These are phyloP conservation scores for Cottus gobio DNA, from an alignment of 2,113 vertebrate species.

Conservation along the genomic window DNA sequence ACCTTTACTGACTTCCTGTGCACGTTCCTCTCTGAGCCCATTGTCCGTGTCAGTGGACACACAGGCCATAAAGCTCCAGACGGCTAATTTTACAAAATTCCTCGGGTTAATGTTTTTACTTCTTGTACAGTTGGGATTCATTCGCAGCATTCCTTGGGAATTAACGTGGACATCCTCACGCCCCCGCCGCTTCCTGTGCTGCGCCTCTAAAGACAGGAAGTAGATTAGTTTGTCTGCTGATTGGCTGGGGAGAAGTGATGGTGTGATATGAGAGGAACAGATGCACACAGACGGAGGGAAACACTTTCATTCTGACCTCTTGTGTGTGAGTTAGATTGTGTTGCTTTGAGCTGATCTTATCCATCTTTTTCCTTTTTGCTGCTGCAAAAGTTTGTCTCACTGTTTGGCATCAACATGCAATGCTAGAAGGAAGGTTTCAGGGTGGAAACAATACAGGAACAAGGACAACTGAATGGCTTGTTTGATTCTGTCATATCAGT, in stretches of 20 bases:
- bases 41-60: neutral
- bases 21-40: neutral
- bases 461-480: neutral
- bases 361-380: neutral
- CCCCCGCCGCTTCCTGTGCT: slow-evolving; percentile 67
- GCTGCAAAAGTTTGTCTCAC: neutral
- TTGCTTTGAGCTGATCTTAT: neutral
- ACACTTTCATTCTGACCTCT: neutral
- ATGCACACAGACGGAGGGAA: neutral
- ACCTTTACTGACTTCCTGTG: slow-evolving; percentile 7
- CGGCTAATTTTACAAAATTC: neutral
- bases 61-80: neutral
- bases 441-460: too few relatives aligned
- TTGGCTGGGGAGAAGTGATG: slow-evolving; percentile 55
- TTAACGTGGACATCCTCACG: slow-evolving; percentile 68
- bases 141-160: slow-evolving; percentile 68
- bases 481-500: neutral
- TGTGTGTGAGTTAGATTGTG: neutral
- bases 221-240: slow-evolving; percentile 52
- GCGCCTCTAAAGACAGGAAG: slow-evolving; percentile 73
- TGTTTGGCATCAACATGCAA: neutral
- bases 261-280: slow-evolving; percentile 55
- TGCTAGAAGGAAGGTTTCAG: too few relatives aligned
- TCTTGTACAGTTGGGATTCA: slow-evolving; percentile 44
- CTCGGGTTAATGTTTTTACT: slow-evolving; percentile 60